These are phyloP conservation scores for Pemphigus obesinymphae DNA, from an alignment of 1,140 invertebrate species.

Conservation along the genomic window DNA sequence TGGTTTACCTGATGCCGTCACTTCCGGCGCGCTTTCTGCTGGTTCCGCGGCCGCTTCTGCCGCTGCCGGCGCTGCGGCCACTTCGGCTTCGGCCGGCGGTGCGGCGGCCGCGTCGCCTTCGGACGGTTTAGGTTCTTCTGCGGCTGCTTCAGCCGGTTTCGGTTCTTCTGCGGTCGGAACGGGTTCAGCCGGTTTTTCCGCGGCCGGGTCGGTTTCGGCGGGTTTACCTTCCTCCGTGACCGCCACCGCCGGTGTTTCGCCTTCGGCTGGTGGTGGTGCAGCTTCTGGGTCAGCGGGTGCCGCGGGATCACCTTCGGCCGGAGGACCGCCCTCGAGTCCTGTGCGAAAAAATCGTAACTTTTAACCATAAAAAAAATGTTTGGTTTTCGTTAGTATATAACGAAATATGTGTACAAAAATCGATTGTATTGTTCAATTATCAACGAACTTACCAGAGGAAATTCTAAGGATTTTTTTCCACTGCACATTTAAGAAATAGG, in stretches of 20 bases:
- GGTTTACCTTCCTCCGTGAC: no score
- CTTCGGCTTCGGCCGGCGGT: not conserved
- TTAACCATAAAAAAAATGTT: no score
- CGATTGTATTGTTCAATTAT: no score
- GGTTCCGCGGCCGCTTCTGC: not conserved
- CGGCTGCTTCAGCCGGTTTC: not conserved
- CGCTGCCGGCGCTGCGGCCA: not conserved
- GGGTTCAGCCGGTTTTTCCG: not conserved
- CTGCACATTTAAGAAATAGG: no score
- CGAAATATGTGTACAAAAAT: no score
- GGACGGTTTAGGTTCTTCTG: not conserved
- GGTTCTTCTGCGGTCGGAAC: constrained; percentile 10
- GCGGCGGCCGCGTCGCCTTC: not conserved
- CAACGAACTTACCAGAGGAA: no score
- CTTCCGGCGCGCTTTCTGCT: not conserved
- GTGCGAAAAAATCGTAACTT: not conserved
- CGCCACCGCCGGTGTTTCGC: not conserved
- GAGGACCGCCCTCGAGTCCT: constrained; percentile 38
- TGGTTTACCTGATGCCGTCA: not conserved
- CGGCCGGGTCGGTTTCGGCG: not conserved
- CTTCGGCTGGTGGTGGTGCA: not conserved
- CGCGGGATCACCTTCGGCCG: constrained; percentile 33
- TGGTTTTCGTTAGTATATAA: no score
- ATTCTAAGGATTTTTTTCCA: no score
- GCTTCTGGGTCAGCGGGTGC: not conserved